phyloP scores from a whole-genome alignment of 2,888 invertebrate genomes.

The Leucania comma region DNA sequence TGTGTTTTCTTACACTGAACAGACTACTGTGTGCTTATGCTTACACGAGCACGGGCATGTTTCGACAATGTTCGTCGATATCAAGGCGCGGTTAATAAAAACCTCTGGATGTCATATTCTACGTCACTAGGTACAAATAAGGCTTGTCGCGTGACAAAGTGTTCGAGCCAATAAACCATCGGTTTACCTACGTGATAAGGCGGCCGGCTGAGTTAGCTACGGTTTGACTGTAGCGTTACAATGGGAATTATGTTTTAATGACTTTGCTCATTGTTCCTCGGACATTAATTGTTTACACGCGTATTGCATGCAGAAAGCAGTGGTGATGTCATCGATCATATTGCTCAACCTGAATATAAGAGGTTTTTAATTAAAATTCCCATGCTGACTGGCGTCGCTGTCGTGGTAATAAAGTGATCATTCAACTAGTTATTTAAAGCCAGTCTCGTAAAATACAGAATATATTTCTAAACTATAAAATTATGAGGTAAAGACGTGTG shows the following conservation, averaged over 20 bases:
- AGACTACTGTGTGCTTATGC: constrained; percentile 33
- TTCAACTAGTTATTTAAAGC: constrained; percentile 39
- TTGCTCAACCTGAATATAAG: constrained; percentile 53
- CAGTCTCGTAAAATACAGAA: constrained; percentile 38
- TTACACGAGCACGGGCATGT: constrained; percentile 14
- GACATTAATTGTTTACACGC: constrained; percentile 73
- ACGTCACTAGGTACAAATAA: constrained; percentile 69
- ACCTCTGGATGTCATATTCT: constrained; percentile 48
- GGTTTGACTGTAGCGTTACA: constrained; percentile 69
- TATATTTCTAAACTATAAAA: constrained; percentile 32
- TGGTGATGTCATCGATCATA: constrained; percentile 59
- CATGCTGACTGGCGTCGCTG: constrained; percentile 25
- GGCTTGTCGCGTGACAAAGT: constrained; percentile 73
- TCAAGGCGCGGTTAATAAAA: constrained; percentile 42
- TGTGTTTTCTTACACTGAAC: constrained; percentile 57
- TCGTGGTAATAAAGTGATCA: constrained; percentile 45
- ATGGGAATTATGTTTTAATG: constrained; percentile 75
- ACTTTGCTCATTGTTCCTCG: constrained; percentile 74
- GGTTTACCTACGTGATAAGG: constrained; percentile 76
- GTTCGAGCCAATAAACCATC: constrained; percentile 72
- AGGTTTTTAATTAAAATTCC: constrained; percentile 54
- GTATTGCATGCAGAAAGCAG: constrained; percentile 67
- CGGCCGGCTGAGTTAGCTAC: constrained; percentile 63
- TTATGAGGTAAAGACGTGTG: constrained; percentile 18
- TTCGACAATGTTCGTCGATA: constrained; percentile 47